These are phyloP conservation scores for Seira sanloemensis DNA, from an alignment of 2,888 invertebrate species.

Conservation along the genomic window DNA sequence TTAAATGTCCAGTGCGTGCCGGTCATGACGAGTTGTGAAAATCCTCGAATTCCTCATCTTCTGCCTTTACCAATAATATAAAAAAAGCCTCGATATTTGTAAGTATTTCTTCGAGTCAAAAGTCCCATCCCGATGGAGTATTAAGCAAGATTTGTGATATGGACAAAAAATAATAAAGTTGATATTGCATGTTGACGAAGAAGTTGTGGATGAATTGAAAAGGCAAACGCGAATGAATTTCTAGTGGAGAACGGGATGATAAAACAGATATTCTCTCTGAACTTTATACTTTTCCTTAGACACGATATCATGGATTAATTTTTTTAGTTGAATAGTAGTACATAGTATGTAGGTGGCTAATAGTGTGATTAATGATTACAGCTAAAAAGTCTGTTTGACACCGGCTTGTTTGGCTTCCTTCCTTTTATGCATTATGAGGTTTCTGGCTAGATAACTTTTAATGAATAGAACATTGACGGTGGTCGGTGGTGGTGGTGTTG, in stretches of 20 bases:
- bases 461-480: too few species aligned
- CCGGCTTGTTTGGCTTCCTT: neutral
- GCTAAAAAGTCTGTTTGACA: too few species aligned
- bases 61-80: neutral
- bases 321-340: too few species aligned
- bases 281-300: neutral
- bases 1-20: slow-evolving; percentile 44
- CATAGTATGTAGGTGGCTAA: too few species aligned
- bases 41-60: neutral
- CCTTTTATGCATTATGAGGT: neutral
- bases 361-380: too few species aligned
- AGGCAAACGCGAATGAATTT: neutral
- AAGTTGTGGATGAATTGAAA: neutral
- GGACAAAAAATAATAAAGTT: neutral
- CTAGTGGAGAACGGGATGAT: neutral
- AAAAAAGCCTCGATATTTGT: neutral
- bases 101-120: neutral
- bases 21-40: slow-evolving; percentile 31
- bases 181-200: neutral
- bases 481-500: neutral
- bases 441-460: neutral
- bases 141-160: neutral
- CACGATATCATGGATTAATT: too few species aligned
- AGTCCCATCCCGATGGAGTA: neutral
- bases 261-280: neutral